Conservation (phyloP, 2,113 vertebrate species). For the Chloebia gouldiae region DNA sequence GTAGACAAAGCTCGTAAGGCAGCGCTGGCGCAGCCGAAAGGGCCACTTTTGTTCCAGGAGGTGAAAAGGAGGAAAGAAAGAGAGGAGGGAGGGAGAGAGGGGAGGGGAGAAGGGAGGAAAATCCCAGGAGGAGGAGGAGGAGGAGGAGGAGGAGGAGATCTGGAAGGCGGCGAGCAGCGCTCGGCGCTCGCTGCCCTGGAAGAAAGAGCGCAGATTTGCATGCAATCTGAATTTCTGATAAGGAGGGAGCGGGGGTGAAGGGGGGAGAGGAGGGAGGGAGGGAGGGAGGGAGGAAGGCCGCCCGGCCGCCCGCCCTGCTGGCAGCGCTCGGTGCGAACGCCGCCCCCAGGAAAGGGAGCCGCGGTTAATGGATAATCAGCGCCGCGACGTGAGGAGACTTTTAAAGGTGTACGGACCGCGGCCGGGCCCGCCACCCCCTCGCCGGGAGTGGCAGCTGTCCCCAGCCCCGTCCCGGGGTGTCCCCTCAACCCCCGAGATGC, state of each 20-base stretch:
- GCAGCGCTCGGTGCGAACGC: slow-evolving; percentile 64
- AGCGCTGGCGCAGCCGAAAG: slow-evolving; percentile 16
- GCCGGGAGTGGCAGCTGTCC: neutral
- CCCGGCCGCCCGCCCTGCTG: neutral
- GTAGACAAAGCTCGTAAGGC: slow-evolving; percentile 37
- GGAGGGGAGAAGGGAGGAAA: slow-evolving; percentile 28
- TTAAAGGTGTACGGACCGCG: slow-evolving; percentile 61
- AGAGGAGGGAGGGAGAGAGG: neutral
- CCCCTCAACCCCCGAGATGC: neutral
- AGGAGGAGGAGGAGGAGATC: neutral
- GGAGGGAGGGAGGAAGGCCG: neutral
- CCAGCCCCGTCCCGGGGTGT: neutral
- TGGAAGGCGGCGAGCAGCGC: neutral
- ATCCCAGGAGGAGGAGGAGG: slow-evolving; percentile 24
- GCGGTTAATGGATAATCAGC: slow-evolving; percentile 76
- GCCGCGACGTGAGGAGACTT: slow-evolving; percentile 73
- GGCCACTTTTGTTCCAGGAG: slow-evolving; percentile 49
- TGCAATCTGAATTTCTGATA: slow-evolving; percentile 88
- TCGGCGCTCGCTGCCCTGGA: slow-evolving; percentile 3
- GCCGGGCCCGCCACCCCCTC: neutral
- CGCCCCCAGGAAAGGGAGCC: slow-evolving; percentile 81
- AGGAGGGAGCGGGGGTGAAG: slow-evolving; percentile 48
- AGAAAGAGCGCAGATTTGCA: slow-evolving; percentile 77
- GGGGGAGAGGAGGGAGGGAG: neutral
- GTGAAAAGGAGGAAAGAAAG: slow-evolving; percentile 13